Evolutionary conservation across 2,113 vertebrate species (phyloP).

Genomic region (Bubo bubo): DNA sequence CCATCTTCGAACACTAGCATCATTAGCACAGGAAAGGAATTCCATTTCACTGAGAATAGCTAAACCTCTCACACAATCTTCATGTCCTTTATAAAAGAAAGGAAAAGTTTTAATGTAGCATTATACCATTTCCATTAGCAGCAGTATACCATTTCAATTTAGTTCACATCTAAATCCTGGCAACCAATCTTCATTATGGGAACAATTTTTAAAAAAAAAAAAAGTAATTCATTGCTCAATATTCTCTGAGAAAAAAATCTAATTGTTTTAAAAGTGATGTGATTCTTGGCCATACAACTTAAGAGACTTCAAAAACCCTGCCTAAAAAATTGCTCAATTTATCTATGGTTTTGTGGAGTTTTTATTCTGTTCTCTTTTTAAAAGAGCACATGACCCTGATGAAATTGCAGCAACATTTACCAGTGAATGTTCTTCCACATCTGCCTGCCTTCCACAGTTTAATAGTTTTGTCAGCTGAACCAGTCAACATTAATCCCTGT

Average conservation of each 20-base stretch:
- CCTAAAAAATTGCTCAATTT: neutral
- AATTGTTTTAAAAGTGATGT: neutral
- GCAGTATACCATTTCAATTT: neutral
- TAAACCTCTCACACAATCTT: constrained; percentile 94
- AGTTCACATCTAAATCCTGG: neutral
- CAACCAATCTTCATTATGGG: neutral
- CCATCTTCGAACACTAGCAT: constrained; percentile 92
- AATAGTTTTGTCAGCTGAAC: constrained; percentile 95
- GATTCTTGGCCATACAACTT: neutral
- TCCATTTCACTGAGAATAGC: constrained; percentile 88
- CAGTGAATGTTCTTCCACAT: constrained; percentile 91
- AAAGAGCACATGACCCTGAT: fast-evolving
- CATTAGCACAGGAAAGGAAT: constrained; percentile 98
- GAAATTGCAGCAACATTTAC: constrained; percentile 68
- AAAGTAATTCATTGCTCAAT: neutral
- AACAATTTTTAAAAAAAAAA: neutral
- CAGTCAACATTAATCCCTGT: constrained; percentile 95
- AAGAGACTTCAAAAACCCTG: neutral
- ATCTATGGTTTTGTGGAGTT: fast-evolving
- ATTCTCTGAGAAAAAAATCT: neutral
- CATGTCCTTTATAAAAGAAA: constrained; percentile 83
- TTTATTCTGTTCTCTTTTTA: neutral
- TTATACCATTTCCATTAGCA: neutral
- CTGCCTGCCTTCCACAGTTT: constrained; percentile 97
- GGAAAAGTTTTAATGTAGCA: neutral